These are phyloP conservation scores for Brachypodius melanocephalos DNA, from an alignment of 2,113 vertebrate species.

Conservation along the genomic window DNA sequence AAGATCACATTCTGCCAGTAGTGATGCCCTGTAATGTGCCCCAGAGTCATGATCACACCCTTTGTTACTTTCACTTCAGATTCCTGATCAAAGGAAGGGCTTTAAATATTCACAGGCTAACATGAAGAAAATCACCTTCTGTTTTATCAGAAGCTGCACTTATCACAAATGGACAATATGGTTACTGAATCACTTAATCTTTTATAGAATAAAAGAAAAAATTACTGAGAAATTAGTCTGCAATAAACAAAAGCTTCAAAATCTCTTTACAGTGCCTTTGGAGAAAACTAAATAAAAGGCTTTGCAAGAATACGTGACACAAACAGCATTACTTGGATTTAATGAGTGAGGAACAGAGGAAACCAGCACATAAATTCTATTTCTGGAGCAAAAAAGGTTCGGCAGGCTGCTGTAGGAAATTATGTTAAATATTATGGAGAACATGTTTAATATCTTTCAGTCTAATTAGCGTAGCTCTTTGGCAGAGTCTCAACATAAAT, in stretches of 20 bases:
- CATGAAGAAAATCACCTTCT: not conserved
- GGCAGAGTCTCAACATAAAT: not conserved
- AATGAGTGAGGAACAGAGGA: not conserved
- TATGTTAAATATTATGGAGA: conserved; percentile 2
- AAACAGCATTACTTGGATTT: not conserved
- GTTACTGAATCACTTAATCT: not conserved
- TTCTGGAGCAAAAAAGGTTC: not conserved
- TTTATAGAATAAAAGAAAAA: not conserved
- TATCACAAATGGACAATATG: not conserved
- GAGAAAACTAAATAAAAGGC: not conserved
- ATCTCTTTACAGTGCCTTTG: not conserved
- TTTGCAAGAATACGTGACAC: not conserved
- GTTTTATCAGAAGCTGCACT: not conserved
- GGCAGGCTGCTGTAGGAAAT: not conserved
- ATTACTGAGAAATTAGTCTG: not conserved
- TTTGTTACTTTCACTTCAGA: not conserved
- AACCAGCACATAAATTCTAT: not conserved
- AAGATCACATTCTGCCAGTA: not conserved
- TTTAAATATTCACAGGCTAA: not conserved
- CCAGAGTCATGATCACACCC: not conserved
- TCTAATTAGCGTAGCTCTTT: conserved; percentile 10
- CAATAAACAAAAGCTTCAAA: not conserved
- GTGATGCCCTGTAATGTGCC: not conserved
- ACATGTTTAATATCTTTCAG: not conserved
- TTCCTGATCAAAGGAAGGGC: not conserved